Evolutionary conservation across 2,797 vertebrate genomes (phyloP), one percentile per base, ranked within the genome.

Genomic region (Monodelphis domestica): DNA sequence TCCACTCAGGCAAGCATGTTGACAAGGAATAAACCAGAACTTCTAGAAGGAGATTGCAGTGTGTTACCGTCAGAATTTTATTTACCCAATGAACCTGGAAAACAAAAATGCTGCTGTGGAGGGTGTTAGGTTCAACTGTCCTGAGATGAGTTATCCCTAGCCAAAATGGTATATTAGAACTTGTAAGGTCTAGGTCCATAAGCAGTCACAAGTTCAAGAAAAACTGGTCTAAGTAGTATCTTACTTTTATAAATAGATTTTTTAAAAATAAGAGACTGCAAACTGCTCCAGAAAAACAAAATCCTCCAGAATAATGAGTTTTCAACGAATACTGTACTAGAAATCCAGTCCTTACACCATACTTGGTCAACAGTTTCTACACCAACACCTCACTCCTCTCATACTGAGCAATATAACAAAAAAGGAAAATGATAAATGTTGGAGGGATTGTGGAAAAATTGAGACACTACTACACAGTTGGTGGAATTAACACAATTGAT

Each of bases 61-160:
- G 28, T 54, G 87, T 90, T 92, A 92, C 89, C 55, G 45, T 51
- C 28, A 93, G 29, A 90, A 2, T 52, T 94, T 63, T 92, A 78
- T 14, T 91, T 10, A 92, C 29, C 52, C 87, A 94, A 51, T 52
- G 51, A 94, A 89, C 91, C 0, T 4, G 90, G 12, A 78, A 5
- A 6, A 53, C 45, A 90, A 94, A 84, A 91, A 57, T 55, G 14
- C 3, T 90, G 12, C 88, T 88, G 45, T 95, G 0, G 89, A 93
- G 70, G 6, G 12, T 89, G 2, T 2, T 93, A 9, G 45, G 91
- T 94, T 95, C 50, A 88, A 45, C 38, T 93, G 3, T n/a, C 55
- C 87, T 29, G 30, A 88, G 54, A 90, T 87, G 87, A 50, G 28
- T n/a, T 91, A 93, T 90, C 17, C 1, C 38, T 30, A 92, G 52